Base-by-base conservation (phyloP, 2,797 vertebrate species). In the Eulemur mongoz region DNA sequence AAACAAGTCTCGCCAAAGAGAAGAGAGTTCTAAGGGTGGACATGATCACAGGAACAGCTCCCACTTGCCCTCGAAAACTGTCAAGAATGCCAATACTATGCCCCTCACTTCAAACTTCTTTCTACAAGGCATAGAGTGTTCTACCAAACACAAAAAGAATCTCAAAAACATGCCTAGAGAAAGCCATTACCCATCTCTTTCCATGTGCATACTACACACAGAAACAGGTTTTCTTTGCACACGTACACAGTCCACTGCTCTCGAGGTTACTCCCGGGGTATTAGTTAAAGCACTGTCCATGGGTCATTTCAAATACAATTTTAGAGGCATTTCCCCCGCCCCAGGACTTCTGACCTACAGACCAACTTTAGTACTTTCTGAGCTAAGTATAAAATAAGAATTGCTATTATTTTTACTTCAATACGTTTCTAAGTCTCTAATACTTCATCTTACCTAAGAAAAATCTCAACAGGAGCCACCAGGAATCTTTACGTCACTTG, bases 371-470 rank as follows among this genome's bases (percentile, higher is more conserved):
- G 45, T 87, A 52, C 35, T 67, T 88, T 67, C 57, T 86, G 35
- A 92, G 80, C 20, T 83, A 87, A 81, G 45, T n/a, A 72, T 40
- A 88, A 90, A 91, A 69, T 23, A 80, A 84, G 40, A 91, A 88
- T 59, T 70, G 87, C n/a, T 50, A 70, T 43, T 75, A 93, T 82
- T 89, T 91, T 65, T 45, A 40, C 45, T 67, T 63, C 75, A 89
- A 79, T 83, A 57, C 14, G 2, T 61, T 89, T 92, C 61, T 18
- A 87, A 84, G 25, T 9, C n/a, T 78, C n/a, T 90, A 91, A 81
- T 22, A 81, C 11, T 45, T 87, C 15, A 63, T 48, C 23, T 90
- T 76, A 38, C 8, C 45, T 78, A 81, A 67, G 40, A 89, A 54
- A 96, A 93, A 65, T 38, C 69, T 78, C 67, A 94, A 89, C 78